Evolutionary conservation across 2,888 invertebrate species (phyloP).

Genomic region (Linyphia triangularis): DNA sequence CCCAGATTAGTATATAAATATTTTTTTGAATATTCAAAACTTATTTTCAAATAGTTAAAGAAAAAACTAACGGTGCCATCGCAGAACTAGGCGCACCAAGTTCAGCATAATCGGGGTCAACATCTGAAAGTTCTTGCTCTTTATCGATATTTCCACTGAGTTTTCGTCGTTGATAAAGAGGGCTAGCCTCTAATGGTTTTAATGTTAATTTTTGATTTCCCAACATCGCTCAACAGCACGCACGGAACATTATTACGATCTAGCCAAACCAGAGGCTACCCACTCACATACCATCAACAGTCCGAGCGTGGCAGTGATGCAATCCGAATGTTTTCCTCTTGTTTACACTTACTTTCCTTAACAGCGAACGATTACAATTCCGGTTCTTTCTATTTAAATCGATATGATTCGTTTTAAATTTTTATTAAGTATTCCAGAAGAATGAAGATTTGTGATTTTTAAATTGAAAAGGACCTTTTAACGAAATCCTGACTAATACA

Average conservation of each 20-base stretch:
- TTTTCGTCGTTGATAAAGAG: constrained; percentile 65
- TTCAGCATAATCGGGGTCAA: constrained; percentile 67
- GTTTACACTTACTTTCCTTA: neutral
- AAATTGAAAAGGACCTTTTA: neutral
- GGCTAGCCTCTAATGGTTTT: constrained; percentile 62
- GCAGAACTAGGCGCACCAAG: constrained; percentile 34
- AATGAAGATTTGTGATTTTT: neutral
- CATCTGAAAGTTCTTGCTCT: constrained; percentile 58
- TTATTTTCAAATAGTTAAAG: neutral
- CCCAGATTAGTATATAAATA: too few relatives aligned
- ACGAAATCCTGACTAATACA: too few relatives aligned
- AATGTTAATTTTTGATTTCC: constrained; percentile 33
- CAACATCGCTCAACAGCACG: constrained; percentile 12
- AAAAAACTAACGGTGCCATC: constrained; percentile 28
- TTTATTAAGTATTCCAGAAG: neutral
- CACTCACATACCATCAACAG: neutral
- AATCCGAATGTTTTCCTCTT: constrained; percentile 4
- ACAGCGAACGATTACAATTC: constrained; percentile 20
- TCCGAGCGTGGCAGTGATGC: constrained; percentile 13
- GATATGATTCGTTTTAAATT: constrained; percentile 22
- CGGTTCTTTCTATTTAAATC: neutral
- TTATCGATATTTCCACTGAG: constrained; percentile 26
- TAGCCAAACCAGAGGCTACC: neutral
- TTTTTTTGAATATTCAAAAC: neutral
- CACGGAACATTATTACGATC: neutral